A percentile compares a stretch with the other conserved stretches of the same genome.
phyloP scores from a whole-genome alignment of 2,797 vertebrate species.

The Macropodus opercularis region DNA sequence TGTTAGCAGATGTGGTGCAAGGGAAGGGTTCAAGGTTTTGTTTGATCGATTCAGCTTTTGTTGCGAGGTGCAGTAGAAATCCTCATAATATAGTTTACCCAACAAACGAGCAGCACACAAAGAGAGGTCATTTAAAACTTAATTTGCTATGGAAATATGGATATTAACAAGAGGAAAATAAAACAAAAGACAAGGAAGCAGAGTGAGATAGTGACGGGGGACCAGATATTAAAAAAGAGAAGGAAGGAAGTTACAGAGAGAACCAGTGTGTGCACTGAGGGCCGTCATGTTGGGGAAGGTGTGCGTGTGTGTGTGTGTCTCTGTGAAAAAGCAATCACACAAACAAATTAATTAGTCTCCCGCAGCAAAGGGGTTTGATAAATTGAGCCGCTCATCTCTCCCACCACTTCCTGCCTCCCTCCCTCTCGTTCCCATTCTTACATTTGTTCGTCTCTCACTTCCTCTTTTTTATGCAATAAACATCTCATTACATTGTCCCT shows the following conservation, averaged over 20 bases:
- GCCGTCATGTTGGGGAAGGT: conserved; percentile 21
- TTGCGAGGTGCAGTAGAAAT: not conserved
- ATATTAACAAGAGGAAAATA: conserved; percentile 29
- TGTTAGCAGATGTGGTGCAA: too few relatives aligned
- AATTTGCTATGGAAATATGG: conserved; percentile 25
- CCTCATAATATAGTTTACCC: conserved; percentile 9
- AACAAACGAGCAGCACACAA: conserved; percentile 20
- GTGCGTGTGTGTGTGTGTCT: conserved; percentile 14
- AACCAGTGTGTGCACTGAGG: conserved; percentile 22
- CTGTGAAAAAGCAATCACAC: conserved; percentile 81
- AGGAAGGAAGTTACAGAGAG: conserved; percentile 5
- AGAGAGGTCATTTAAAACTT: conserved; percentile 23
- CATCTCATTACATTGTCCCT: conserved; percentile 75
- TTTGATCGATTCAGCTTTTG: conserved; percentile 21
- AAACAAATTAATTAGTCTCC: conserved; percentile 87
- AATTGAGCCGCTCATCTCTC: conserved; percentile 77
- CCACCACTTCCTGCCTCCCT: conserved; percentile 30
- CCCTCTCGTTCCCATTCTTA: conserved; percentile 27
- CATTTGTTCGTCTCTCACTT: conserved; percentile 40
- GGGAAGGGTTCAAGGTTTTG: conserved; percentile 15
- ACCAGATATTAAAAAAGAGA: conserved; percentile 48
- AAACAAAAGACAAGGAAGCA: conserved; percentile 51
- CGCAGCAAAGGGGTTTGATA: conserved; percentile 79
- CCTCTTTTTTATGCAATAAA: conserved; percentile 66
- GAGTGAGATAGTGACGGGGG: conserved; percentile 22